Evolutionary conservation across 1,140 invertebrate species (phyloP), one percentile per base, ranked within the genome.

Genomic region (Cotesia chilonis): DNA sequence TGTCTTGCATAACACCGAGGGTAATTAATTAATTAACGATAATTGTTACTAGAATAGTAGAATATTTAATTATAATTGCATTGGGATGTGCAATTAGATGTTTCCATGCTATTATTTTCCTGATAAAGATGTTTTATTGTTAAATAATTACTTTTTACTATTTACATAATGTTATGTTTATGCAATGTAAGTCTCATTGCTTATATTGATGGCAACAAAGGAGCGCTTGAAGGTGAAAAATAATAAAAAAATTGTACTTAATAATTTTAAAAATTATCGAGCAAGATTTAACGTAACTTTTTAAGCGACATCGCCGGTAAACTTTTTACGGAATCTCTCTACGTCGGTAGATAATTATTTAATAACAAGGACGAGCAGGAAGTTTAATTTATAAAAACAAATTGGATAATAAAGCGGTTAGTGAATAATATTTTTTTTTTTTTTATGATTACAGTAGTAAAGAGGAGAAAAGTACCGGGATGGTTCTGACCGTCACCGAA

Each of bases 401-500:
- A 28, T 60, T 60, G 20, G 20, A 28, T 60, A 35, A 60, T 60
- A 47, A 47, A 47, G 41, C 41, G 41, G 41, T 47, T 61, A 36
- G 36, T 41, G 4, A 14, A 64, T 20, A 51, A 36, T 20, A 14
- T 60, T 72, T 52, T 51, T 41, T 66, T 47, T 12, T 71, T 47
- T 12, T 71, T 76, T 67, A 47, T 78, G 47, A 60, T 83, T 85
- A 2, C 76, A 86, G 84, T 68, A 78, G 73, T 72, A 81, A 80
- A 79, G 83, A 85, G 76, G 81, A 84, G 74, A 85, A 80, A 75
- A 76, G 77, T 76, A 82, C 83, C 71, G 84, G 84, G 74, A 88
- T 89, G 81, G 89, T 89, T 80, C 82, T 91, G 78, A 88, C 89
- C 73, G 90, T 93, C 76, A 93, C 92, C 57, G 92, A 93, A 84